Evolutionary conservation across 2,113 vertebrate genomes (phyloP).

Genomic region (Pseudorasbora parva): DNA sequence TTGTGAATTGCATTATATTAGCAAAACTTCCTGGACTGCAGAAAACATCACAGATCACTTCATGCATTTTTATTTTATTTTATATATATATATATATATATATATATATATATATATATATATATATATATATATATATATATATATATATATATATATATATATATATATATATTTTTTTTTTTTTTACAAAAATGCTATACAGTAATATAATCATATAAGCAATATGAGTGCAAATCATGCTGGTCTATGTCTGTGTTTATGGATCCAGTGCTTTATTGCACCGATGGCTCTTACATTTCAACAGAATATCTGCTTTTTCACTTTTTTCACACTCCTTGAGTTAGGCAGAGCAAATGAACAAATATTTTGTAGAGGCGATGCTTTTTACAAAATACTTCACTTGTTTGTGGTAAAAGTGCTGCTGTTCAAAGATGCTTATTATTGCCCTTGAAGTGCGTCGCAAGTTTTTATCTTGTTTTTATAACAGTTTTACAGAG

Average conservation of each 20-base stretch:
- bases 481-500: background rate
- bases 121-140: no score
- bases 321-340: background rate
- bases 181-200: background rate
- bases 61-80: no score
- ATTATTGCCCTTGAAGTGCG: conserved; percentile 31
- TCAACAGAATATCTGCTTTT: conserved; percentile 24
- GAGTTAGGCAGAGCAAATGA: background rate
- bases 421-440: conserved; percentile 52
- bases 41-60: no score
- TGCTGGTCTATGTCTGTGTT: background rate
- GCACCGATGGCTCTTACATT: conserved; percentile 1
- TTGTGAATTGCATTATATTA: background rate
- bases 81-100: no score
- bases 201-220: background rate
- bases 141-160: no score
- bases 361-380: background rate
- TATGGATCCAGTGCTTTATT: background rate
- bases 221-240: background rate
- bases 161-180: no score
- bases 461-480: background rate
- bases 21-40: no score
- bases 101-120: no score
- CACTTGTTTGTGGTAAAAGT: conserved; percentile 19
- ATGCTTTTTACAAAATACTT: background rate